Percentiles rank a stretch among this genome's conserved stretches.
Conservation (phyloP, 2,797 vertebrate genomes). For the Zalophus californianus region DNA sequence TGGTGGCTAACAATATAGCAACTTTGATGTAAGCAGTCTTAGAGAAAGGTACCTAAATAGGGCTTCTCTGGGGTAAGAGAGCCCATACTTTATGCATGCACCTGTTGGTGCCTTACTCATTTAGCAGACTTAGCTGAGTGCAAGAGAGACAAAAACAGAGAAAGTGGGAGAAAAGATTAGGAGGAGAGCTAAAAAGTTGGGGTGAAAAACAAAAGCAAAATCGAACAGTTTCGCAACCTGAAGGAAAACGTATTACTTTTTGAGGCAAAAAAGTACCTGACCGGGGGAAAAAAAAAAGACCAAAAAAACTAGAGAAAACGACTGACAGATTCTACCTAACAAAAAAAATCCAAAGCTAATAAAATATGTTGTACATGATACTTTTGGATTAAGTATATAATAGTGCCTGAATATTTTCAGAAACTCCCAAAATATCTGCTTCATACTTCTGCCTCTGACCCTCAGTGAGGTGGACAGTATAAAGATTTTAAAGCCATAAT, state of each 20-base stretch:
- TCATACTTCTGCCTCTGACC: neutral
- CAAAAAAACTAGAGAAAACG: neutral
- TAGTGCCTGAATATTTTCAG: constrained; percentile 26
- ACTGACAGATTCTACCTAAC: constrained; percentile 35
- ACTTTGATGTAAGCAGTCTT: neutral
- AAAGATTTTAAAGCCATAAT: constrained; percentile 52
- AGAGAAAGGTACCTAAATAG: neutral
- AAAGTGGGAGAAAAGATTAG: constrained; percentile 18
- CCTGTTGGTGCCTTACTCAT: neutral
- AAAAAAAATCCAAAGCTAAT: constrained; percentile 56
- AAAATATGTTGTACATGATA: constrained; percentile 8
- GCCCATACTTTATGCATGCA: neutral
- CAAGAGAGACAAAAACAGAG: constrained; percentile 29
- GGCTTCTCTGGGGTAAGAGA: neutral
- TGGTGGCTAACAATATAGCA: neutral
- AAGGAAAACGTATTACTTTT: constrained; percentile 42
- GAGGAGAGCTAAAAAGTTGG: neutral
- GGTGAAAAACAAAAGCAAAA: constrained; percentile 50
- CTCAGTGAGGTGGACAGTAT: constrained; percentile 3
- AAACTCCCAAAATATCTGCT: constrained; percentile 54
- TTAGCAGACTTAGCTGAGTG: neutral
- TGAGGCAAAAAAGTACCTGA: constrained; percentile 2
- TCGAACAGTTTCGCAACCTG: neutral
- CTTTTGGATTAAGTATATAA: constrained; percentile 25
- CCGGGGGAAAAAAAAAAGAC: neutral